Evolutionary conservation across 2,888 invertebrate genomes (phyloP).

Genomic region (Lasioglossum malachurum): DNA sequence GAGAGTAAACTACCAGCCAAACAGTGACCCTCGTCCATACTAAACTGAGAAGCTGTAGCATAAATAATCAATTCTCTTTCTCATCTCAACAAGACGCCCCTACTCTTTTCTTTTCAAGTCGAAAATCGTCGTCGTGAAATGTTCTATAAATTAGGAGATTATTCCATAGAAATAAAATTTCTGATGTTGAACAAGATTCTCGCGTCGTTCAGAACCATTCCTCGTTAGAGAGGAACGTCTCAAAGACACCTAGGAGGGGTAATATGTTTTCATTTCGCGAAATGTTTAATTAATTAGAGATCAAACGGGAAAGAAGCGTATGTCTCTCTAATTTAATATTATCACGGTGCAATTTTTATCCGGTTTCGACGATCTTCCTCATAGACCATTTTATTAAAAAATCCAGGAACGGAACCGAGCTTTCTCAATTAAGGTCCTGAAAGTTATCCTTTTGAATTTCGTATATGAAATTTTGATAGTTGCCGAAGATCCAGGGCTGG

Average conservation of each 20-base stretch:
- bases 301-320: background rate
- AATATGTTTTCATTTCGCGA: background rate
- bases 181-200: background rate
- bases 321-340: background rate
- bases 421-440: slow-evolving; percentile 45
- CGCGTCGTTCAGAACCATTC: too few relatives aligned
- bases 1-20: background rate
- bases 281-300: background rate
- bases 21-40: slow-evolving; percentile 3
- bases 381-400: slow-evolving; percentile 40
- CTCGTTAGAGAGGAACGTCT: background rate
- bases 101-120: background rate
- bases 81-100: background rate
- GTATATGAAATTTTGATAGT: slow-evolving; percentile 29
- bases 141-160: background rate
- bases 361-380: background rate
- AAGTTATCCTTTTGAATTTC: slow-evolving; percentile 27
- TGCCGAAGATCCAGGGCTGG: slow-evolving; percentile 6
- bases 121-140: background rate
- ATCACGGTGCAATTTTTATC: background rate
- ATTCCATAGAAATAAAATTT: background rate
- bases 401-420: background rate
- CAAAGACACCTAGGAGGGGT: background rate
- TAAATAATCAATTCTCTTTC: background rate
- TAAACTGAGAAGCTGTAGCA: background rate